A percentile compares a stretch with the other conserved stretches of the same genome.
Evolutionary conservation across 1,140 invertebrate species (phyloP).

Genomic region (Caerostris extrusa): DNA sequence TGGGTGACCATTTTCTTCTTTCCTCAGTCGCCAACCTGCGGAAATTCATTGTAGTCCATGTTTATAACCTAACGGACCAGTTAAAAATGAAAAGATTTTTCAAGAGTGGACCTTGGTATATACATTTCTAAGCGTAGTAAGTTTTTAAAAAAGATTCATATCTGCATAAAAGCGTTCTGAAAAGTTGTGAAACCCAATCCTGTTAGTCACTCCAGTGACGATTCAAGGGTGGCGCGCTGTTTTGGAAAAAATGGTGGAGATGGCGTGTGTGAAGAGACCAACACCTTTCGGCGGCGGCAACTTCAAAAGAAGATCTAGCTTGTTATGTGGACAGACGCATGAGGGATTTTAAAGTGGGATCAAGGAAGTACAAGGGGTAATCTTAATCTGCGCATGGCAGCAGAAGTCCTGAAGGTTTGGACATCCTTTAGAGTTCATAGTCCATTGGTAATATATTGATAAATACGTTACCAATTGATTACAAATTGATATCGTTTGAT

Average conservation of each 20-base stretch:
- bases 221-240: background rate
- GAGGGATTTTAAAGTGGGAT: background rate
- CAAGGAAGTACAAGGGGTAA: background rate
- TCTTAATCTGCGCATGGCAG: background rate
- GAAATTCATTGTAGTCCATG: background rate
- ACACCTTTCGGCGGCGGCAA: background rate
- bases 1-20: too few relatives aligned
- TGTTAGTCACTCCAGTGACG: background rate
- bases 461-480: background rate
- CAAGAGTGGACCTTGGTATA: background rate
- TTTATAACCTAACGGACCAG: background rate
- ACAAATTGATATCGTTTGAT: too few relatives aligned
- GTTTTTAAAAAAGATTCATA: background rate
- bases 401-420: slow-evolving; percentile 6
- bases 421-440: background rate
- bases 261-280: background rate
- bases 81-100: background rate
- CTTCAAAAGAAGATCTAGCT: background rate
- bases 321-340: background rate
- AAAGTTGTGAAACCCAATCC: background rate
- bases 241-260: background rate
- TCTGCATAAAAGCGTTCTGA: background rate
- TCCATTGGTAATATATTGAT: background rate
- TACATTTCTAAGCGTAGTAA: background rate
- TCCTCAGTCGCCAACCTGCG: too few relatives aligned